These are phyloP conservation scores for Phalloptychus januarius DNA, from an alignment of 2,797 vertebrate genomes.

Conservation along the genomic window DNA sequence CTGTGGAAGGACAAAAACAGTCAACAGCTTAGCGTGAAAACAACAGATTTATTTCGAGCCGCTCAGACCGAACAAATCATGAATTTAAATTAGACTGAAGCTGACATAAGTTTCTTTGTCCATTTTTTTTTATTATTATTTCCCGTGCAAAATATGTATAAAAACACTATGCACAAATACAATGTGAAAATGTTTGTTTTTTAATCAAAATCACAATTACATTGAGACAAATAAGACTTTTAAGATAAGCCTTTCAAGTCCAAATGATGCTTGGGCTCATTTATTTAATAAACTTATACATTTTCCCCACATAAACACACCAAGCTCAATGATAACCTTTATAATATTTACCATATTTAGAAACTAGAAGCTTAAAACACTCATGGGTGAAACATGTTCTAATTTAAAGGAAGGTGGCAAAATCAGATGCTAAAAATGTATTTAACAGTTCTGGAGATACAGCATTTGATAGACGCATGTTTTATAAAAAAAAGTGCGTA, in stretches of 20 bases:
- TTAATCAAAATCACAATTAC: conserved; percentile 19
- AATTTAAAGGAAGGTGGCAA: not conserved
- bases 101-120: not conserved
- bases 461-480: conserved; percentile 18
- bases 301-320: not conserved
- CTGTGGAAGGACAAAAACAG: not conserved
- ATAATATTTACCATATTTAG: not conserved
- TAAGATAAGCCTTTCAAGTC: not conserved
- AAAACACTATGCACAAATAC: conserved; percentile 15
- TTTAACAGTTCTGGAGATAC: not conserved
- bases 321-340: not conserved
- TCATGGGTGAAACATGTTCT: not conserved
- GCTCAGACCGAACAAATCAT: not conserved
- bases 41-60: not conserved
- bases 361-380: not conserved
- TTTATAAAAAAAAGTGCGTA: conserved; percentile 20
- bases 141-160: conserved; percentile 24
- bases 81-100: not conserved
- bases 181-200: conserved; percentile 28
- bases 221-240: conserved; percentile 6
- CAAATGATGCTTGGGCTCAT: not conserved
- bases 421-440: not conserved
- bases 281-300: not conserved
- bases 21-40: conserved; percentile 3
- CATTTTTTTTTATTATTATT: conserved; percentile 12